Evolutionary conservation across 1,140 invertebrate species (phyloP).

Genomic region (Brachionus sp.): DNA sequence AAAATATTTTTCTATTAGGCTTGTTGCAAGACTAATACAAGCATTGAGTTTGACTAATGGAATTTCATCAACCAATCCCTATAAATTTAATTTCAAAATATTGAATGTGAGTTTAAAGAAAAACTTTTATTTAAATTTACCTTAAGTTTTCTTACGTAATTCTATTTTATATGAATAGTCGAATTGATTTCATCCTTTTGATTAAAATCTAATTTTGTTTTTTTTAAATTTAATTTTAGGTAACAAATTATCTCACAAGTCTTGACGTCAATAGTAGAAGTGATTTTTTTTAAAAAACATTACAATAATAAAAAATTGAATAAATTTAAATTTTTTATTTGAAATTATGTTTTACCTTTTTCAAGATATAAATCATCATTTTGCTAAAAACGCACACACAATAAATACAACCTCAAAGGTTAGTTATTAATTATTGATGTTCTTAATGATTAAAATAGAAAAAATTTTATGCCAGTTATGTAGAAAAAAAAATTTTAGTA

Average conservation of each 20-base stretch:
- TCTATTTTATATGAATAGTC: background rate
- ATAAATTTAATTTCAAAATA: slow-evolving; percentile 19
- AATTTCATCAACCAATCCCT: background rate
- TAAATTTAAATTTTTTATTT: background rate
- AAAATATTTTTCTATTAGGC: background rate
- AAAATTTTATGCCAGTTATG: background rate
- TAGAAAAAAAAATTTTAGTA: background rate
- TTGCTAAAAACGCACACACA: background rate
- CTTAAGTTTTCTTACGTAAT: background rate
- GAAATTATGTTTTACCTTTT: background rate
- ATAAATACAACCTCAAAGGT: background rate
- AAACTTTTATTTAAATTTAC: background rate
- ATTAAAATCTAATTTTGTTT: background rate
- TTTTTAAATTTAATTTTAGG: background rate
- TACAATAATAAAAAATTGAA: background rate
- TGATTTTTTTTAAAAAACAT: background rate
- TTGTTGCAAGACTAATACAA: background rate
- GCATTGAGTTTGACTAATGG: slow-evolving; percentile 29
- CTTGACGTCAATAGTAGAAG: slow-evolving; percentile 11
- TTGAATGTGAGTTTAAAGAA: background rate
- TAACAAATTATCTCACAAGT: background rate
- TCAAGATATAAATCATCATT: background rate
- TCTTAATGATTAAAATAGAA: background rate
- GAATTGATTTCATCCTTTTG: background rate
- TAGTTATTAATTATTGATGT: background rate